Evolutionary conservation across 2,888 invertebrate species (phyloP).

Genomic region (Allophyes oxyacanthae): DNA sequence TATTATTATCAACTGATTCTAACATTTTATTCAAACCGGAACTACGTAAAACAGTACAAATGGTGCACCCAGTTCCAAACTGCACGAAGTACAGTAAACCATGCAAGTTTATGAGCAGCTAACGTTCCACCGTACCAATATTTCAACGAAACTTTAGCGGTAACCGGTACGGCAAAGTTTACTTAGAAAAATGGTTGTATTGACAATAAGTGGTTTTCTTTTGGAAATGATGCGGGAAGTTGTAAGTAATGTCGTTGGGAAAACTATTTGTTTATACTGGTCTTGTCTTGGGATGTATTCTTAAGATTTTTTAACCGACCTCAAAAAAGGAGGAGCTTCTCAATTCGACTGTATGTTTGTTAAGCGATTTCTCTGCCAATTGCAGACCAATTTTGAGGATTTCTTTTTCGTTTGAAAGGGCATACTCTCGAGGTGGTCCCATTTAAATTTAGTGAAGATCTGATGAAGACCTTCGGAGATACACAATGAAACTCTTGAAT

Average conservation of each 20-base stretch:
- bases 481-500: too few species aligned
- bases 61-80: slow-evolving; percentile 22
- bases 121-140: slow-evolving; percentile 36
- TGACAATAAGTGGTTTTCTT: slow-evolving; percentile 20
- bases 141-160: slow-evolving; percentile 45
- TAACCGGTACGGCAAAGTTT: slow-evolving; percentile 34
- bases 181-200: slow-evolving; percentile 27
- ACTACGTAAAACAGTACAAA: slow-evolving; percentile 23
- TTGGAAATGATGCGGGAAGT: not conserved
- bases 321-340: too few species aligned
- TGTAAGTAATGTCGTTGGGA: slow-evolving; percentile 10
- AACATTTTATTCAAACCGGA: slow-evolving; percentile 20
- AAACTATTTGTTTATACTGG: too few species aligned
- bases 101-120: slow-evolving; percentile 40
- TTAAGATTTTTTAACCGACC: too few species aligned
- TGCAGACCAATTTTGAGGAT: too few species aligned
- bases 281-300: too few species aligned
- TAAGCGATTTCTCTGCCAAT: too few species aligned
- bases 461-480: too few species aligned
- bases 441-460: too few species aligned
- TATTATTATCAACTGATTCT: not conserved
- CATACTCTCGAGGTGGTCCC: too few species aligned
- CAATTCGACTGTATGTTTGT: too few species aligned
- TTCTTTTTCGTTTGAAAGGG: too few species aligned
- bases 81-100: slow-evolving; percentile 39